These are phyloP conservation scores for Norana najaformis DNA, from an alignment of 2,888 invertebrate species.

Conservation along the genomic window DNA sequence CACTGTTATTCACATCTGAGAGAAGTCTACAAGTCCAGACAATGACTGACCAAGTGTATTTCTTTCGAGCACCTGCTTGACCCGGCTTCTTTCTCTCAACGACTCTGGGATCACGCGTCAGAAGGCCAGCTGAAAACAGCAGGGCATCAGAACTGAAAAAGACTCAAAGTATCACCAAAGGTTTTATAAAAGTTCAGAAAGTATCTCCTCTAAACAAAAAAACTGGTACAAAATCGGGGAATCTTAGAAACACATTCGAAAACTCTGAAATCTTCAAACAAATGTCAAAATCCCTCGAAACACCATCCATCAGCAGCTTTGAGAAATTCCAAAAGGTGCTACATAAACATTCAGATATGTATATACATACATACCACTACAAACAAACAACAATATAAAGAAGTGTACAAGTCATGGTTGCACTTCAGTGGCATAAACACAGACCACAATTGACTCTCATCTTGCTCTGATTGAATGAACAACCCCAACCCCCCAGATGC, in stretches of 20 bases:
- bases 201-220: not conserved
- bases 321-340: not conserved
- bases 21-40: not conserved
- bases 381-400: not conserved
- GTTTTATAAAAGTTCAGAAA: not conserved
- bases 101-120: slow-evolving; percentile 77
- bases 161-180: not conserved
- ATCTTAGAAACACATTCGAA: not conserved
- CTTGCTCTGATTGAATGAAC: not conserved
- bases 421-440: not conserved
- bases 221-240: not conserved
- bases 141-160: not conserved
- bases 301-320: not conserved
- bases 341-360: not conserved
- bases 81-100: slow-evolving; percentile 91
- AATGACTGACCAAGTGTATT: slow-evolving; percentile 76
- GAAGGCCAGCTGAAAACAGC: slow-evolving; percentile 72
- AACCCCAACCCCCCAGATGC: not conserved
- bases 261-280: not conserved
- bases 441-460: not conserved
- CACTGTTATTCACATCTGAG: not conserved
- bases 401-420: not conserved
- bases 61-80: slow-evolving; percentile 84
- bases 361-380: not conserved
- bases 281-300: not conserved